Percentiles rank a stretch among this genome's conserved stretches.
These are phyloP conservation scores for Serripes groenlandicus DNA, from an alignment of 2,888 invertebrate species.

Conservation along the genomic window DNA sequence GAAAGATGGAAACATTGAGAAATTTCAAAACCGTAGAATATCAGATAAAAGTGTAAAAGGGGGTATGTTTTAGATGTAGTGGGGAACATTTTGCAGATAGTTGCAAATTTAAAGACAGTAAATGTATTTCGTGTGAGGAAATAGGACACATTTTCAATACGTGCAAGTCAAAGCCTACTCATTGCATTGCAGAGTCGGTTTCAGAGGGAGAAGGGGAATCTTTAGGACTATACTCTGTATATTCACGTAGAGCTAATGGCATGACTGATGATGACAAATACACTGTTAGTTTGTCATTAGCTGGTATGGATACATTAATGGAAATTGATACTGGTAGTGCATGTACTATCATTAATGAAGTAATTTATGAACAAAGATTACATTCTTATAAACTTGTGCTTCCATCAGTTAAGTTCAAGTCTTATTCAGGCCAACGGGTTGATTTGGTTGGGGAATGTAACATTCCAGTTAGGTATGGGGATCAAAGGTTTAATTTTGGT, in stretches of 20 bases:
- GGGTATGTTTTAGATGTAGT: constrained; percentile 33
- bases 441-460: background rate
- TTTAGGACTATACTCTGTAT: background rate
- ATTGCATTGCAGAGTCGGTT: background rate
- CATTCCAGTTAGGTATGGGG: constrained; percentile 1
- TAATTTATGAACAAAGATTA: background rate
- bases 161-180: constrained; percentile 4
- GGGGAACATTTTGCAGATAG: constrained; percentile 19
- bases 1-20: background rate
- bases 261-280: background rate
- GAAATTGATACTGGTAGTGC: constrained; percentile 22
- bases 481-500: background rate
- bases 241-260: background rate
- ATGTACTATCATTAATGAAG: constrained; percentile 16
- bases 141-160: constrained; percentile 31
- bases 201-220: background rate
- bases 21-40: background rate
- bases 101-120: constrained; percentile 30
- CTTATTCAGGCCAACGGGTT: constrained; percentile 19
- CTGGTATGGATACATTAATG: background rate
- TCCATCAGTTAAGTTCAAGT: constrained; percentile 3
- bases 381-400: background rate
- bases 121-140: constrained; percentile 38
- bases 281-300: background rate
- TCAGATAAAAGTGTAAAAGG: background rate